phyloP scores from a whole-genome alignment of 2,797 vertebrate species.

The Meriones psammophilus region DNA sequence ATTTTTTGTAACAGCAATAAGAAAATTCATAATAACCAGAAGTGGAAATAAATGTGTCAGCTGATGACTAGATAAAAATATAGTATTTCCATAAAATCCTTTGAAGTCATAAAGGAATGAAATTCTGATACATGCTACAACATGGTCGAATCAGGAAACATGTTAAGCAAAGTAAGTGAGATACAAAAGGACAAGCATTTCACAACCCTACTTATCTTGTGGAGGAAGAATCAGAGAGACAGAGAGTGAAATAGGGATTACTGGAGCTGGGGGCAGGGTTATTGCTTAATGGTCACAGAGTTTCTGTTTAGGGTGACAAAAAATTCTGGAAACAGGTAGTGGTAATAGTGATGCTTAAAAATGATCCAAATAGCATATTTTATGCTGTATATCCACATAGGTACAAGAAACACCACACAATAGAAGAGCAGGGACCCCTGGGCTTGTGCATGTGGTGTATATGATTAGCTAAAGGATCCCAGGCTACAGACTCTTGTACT shows the following conservation, averaged over 20 bases:
- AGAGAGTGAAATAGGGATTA: background rate
- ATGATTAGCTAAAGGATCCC: background rate
- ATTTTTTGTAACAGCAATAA: background rate
- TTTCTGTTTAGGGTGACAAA: constrained; percentile 8
- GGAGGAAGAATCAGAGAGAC: background rate
- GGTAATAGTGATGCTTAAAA: background rate
- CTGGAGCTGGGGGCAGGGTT: background rate
- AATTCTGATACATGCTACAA: background rate
- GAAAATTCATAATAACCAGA: background rate
- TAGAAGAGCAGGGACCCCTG: background rate
- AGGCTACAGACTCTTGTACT: background rate
- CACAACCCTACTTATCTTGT: background rate
- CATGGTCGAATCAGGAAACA: background rate
- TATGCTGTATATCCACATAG: background rate
- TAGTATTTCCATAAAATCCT: background rate
- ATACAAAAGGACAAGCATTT: background rate
- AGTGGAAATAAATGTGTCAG: background rate
- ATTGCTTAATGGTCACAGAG: background rate
- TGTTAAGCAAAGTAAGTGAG: constrained; percentile 1
- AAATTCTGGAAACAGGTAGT: background rate
- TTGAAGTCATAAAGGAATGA: background rate
- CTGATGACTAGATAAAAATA: background rate
- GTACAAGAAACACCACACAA: background rate
- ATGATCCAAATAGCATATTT: background rate
- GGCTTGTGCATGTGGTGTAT: background rate